Evolutionary conservation across 2,797 vertebrate genomes (phyloP).

Genomic region (Trachurus trachurus): DNA sequence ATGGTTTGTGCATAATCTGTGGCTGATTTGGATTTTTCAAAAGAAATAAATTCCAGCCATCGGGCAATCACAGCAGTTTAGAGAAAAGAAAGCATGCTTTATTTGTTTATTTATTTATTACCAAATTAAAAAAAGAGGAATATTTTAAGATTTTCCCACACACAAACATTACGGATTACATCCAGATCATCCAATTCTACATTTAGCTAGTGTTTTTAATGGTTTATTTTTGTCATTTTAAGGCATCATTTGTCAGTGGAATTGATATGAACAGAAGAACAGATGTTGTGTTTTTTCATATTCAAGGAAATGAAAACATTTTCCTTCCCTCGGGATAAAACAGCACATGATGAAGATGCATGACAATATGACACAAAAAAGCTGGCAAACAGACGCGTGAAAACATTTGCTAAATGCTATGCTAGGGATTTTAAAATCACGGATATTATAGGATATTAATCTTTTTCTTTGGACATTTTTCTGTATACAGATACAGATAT

Average conservation of each 20-base stretch:
- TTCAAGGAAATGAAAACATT: background rate
- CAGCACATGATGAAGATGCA: background rate
- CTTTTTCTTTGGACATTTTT: background rate
- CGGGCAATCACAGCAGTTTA: background rate
- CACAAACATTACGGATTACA: background rate
- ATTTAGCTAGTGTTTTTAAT: background rate
- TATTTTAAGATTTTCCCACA: background rate
- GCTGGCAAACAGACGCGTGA: background rate
- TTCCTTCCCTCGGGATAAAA: background rate
- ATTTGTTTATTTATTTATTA: background rate
- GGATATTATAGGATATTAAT: background rate
- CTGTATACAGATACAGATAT: background rate
- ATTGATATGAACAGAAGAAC: background rate
- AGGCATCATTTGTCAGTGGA: background rate
- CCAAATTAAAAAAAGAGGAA: background rate
- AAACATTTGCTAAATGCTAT: background rate
- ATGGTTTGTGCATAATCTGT: constrained; percentile 10
- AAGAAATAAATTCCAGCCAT: constrained; percentile 19
- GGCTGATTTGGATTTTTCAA: constrained; percentile 17
- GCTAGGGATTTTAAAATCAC: background rate
- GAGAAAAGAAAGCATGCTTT: background rate
- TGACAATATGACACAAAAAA: background rate
- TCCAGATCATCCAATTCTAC: background rate
- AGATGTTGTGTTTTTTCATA: background rate
- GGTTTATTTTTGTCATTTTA: background rate